Evolutionary conservation across 2,797 vertebrate species (phyloP).

Genomic region (Parauchenoglanis ngamensis): DNA sequence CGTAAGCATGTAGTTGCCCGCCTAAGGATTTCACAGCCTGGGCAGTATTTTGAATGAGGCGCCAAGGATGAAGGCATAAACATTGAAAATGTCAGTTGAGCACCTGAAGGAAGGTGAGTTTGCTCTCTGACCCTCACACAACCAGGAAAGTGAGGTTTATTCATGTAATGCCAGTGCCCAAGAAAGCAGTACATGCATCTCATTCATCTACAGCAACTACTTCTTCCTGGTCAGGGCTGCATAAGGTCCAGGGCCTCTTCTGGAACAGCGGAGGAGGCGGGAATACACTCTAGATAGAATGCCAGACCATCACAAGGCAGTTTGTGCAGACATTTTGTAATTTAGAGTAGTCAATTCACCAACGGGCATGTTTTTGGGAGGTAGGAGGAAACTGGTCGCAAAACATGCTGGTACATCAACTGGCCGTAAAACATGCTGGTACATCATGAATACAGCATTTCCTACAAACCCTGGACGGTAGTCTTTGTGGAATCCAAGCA

Average conservation of each 20-base stretch:
- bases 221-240: not conserved
- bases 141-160: not conserved
- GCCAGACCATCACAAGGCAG: not conserved
- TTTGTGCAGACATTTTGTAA: not conserved
- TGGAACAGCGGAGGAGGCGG: not conserved
- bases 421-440: not conserved
- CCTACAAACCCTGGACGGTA: not conserved
- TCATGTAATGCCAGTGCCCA: not conserved
- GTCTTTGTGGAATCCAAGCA: not conserved
- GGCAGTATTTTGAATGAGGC: slow-evolving; percentile 39
- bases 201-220: not conserved
- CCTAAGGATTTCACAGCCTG: slow-evolving; percentile 50
- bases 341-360: not conserved
- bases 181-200: not conserved
- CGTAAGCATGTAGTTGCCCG: slow-evolving; percentile 56
- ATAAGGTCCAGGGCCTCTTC: not conserved
- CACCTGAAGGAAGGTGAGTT: slow-evolving; percentile 26
- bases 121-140: slow-evolving; percentile 6
- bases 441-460: not conserved
- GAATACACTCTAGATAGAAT: not conserved
- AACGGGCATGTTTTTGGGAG: not conserved
- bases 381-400: not conserved
- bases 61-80: slow-evolving; percentile 34
- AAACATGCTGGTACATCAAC: not conserved
- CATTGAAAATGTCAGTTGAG: slow-evolving; percentile 37